Percentiles rank a stretch among this genome's conserved stretches.
Evolutionary conservation across 2,888 invertebrate species (phyloP).

Genomic region (Dyspetes luteomarginatus): DNA sequence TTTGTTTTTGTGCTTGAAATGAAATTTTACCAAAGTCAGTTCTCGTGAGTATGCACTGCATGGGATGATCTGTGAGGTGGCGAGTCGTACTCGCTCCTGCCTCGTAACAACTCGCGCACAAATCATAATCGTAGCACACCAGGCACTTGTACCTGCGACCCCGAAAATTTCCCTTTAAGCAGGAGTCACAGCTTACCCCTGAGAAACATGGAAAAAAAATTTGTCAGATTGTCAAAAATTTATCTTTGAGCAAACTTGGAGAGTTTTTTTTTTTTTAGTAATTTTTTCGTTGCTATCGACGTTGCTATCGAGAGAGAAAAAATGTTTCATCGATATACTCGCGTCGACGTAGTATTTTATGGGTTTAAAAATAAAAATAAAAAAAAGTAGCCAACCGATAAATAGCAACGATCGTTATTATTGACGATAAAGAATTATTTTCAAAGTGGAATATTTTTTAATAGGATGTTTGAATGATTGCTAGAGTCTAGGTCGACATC

Average conservation of each 20-base stretch:
- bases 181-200: slow-evolving; percentile 99
- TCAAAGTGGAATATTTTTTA: no score
- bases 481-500: slow-evolving; percentile 59
- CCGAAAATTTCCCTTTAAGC: slow-evolving; percentile 98
- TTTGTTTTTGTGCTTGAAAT: no score
- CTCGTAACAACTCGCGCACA: slow-evolving; percentile 98
- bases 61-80: slow-evolving; percentile 98
- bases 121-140: slow-evolving; percentile 99
- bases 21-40: slow-evolving; percentile 97
- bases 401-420: no score
- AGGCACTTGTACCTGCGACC: slow-evolving; percentile 99
- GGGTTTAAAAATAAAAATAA: no score
- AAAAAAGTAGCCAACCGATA: no score
- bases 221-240: background rate
- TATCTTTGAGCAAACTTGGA: background rate
- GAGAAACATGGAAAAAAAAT: no score
- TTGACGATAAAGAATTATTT: no score
- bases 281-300: background rate
- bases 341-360: background rate
- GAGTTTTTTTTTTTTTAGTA: background rate
- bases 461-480: background rate
- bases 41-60: slow-evolving; percentile 99
- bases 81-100: slow-evolving; percentile 95
- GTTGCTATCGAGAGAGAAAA: background rate
- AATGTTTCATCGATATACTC: slow-evolving; percentile 5